Base-by-base conservation (phyloP, 1,140 invertebrate genomes). In the Megalonaias nervosa region DNA sequence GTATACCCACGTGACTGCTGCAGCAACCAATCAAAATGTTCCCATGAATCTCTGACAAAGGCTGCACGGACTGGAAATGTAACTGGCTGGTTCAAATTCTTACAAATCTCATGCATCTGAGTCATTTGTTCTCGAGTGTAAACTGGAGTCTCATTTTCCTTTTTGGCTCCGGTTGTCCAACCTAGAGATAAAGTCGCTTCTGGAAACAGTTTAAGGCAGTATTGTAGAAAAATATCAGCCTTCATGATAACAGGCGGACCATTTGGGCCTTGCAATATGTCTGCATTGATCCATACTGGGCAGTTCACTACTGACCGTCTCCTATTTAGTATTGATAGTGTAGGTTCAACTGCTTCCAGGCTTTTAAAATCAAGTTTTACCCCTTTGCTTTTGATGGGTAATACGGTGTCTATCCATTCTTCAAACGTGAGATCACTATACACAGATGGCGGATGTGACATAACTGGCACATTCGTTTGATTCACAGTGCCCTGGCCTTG, bases 261-360 rank as follows among this genome's bases (percentile, higher is more conserved):
- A 9, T 95, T 93, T 0, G 96, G 96, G 1, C 96, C 96, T 13
- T 90, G 85, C 0, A 97, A 88, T 67, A 98, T 95, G 87, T 97
- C 96, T 0, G 96, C 96, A 86, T 97, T 97, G 69, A 98, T 88
- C 94, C 95, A 96, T 17, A 97, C 84, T 0, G 95, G 96, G 12
- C 97, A 83, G 0, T 90, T 92, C 67, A 94, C 88, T 94, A 95
- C 84, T 56, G 38, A 14, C 0, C 62, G 67, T 72, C 69, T 73
- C 31, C 66, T 84, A 23, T 91, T 85, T 3, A 95, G 81, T 60
- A 94, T 90, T 1, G 89, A 84, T 38, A 93, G 90, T 38, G 94
- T 93, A 14, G 91, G 91, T 65, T 94, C 92, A 76, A 96, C 95
- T 11, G 94, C 95, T 64, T 95, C 94, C 21, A 94, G 94, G 0